Base-by-base conservation (phyloP, 2,113 vertebrate species). In the Anarhynchus alexandrinus region DNA sequence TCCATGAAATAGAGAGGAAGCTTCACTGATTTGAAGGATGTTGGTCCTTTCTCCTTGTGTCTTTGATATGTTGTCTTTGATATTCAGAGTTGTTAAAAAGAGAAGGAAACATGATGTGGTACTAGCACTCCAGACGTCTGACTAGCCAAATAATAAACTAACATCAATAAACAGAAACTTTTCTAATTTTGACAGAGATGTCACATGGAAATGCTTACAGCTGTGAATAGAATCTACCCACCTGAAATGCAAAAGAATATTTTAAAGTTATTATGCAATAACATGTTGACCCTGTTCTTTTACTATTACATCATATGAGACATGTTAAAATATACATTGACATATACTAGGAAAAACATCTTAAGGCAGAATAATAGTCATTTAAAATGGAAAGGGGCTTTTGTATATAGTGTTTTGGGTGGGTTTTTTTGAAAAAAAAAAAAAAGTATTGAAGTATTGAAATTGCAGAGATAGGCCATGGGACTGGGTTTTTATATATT, bases 341-440 rank as follows among this genome's bases (percentile, higher is more conserved):
- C 40, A 52, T 49, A 14, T 20, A 30, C 14, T 40, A 78, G 36
- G 23, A 74, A 82, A 61, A 15, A 5, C 12, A 27, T n/a, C 21
- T 80, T 76, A n/a, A 15, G 74, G 23, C 6, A 64, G 5, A 72
- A 17, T 45, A 55, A n/a, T 29, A 64, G 23, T 36, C 8, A 71
- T 72, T 72, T 95, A 32, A 55, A 88, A 58, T n/a, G 2, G 17
- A 79, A 82, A 72, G 15, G 1, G 4, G 16, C 38, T 52, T 55
- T 8, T 59, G 8, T 19, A 61, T 36, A 20, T 8, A 38, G 19
- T 7, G 23, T 51, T 67, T 69, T 25, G 4, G 1, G 13, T 36
- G 15, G 4, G 0, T 2, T 2, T 32, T 67, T 70, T 45, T 3
- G 6, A 7, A 3, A 17, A 42, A 58, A 45, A 54, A 43, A 34